phyloP scores from a whole-genome alignment of 2,888 invertebrate species.

The Orchesellides sinensis region DNA sequence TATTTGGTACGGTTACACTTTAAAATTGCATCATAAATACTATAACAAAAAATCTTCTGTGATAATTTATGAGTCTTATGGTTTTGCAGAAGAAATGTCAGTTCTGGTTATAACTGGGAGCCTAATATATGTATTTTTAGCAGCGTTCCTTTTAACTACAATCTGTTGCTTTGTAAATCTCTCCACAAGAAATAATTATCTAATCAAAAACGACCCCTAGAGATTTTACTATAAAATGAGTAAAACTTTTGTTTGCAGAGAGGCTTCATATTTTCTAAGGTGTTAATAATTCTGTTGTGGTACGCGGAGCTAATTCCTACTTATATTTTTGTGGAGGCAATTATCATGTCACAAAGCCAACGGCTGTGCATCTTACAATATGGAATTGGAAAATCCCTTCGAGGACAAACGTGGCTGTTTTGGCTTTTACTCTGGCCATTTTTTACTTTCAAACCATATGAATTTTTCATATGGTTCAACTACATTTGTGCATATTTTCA shows the following conservation, averaged over 20 bases:
- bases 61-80: not conserved
- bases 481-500: constrained; percentile 25
- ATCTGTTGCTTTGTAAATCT: not conserved
- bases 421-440: constrained; percentile 4
- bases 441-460: constrained; percentile 27
- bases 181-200: not conserved
- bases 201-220: not conserved
- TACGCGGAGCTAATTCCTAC: constrained; percentile 31
- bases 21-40: not conserved
- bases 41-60: no score
- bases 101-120: not conserved
- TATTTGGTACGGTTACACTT: constrained; percentile 25
- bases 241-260: constrained; percentile 12
- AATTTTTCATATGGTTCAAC: constrained; percentile 32
- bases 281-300: constrained; percentile 33
- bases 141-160: not conserved
- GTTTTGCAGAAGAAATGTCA: not conserved
- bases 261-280: constrained; percentile 32
- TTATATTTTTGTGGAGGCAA: not conserved
- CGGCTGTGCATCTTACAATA: constrained; percentile 42
- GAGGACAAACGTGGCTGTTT: constrained; percentile 11
- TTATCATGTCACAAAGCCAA: constrained; percentile 32
- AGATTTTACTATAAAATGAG: not conserved
- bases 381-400: not conserved
- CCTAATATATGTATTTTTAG: not conserved